A percentile compares a stretch with the other conserved stretches of the same genome.
Evolutionary conservation across 2,797 vertebrate species (phyloP).

Genomic region (Rhinogobio ventralis): DNA sequence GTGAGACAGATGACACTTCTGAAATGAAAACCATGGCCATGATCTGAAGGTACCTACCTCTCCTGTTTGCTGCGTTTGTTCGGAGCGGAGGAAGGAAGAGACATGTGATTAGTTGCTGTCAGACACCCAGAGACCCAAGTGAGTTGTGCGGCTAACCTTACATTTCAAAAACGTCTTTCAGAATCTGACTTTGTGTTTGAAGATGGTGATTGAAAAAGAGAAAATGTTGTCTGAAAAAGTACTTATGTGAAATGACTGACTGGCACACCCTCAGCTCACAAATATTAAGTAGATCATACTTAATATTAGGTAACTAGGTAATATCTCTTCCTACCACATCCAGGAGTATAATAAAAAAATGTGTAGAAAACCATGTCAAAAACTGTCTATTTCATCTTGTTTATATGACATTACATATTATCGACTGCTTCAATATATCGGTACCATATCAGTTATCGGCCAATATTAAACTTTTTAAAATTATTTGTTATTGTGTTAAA

Average conservation of each 20-base stretch:
- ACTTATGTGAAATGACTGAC: background rate
- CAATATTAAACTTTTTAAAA: background rate
- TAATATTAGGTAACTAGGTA: background rate
- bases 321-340: background rate
- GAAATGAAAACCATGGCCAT: conserved; percentile 12
- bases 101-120: conserved; percentile 53
- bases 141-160: background rate
- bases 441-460: background rate
- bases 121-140: conserved; percentile 2
- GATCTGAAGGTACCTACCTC: conserved; percentile 83
- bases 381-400: background rate
- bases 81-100: conserved; percentile 44
- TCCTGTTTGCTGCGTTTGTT: conserved; percentile 94
- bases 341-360: background rate
- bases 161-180: background rate
- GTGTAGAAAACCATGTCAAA: background rate
- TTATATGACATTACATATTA: background rate
- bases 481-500: too few relatives aligned
- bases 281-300: background rate
- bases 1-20: conserved; percentile 7
- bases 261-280: background rate
- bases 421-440: background rate
- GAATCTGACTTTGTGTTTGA: background rate
- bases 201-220: conserved; percentile 63
- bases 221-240: background rate